These are phyloP conservation scores for Hemitrygon akajei DNA, from an alignment of 2,797 vertebrate genomes.

Conservation along the genomic window DNA sequence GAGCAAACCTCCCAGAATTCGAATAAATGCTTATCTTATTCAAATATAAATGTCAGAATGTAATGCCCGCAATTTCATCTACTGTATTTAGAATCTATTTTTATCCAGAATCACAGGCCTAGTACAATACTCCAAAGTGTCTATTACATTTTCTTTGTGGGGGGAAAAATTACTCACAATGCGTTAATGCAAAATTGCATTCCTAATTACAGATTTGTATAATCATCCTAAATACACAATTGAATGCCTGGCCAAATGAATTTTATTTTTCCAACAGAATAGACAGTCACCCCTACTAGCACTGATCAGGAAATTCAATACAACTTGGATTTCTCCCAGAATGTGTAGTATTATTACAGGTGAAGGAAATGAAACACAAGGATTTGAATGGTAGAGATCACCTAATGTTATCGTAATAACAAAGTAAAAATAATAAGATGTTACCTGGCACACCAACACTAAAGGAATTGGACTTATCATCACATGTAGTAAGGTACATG, in stretches of 20 bases:
- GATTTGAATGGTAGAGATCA: not conserved
- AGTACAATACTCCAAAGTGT: not conserved
- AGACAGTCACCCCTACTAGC: not conserved
- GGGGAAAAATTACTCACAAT: not conserved
- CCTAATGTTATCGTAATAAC: not conserved
- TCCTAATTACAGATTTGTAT: not conserved
- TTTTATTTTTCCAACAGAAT: not conserved
- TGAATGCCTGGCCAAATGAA: not conserved
- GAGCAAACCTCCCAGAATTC: not conserved
- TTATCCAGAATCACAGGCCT: not conserved
- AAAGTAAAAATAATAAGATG: not conserved
- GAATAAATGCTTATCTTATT: constrained; percentile 17
- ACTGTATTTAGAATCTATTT: constrained; percentile 8
- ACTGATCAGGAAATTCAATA: not conserved
- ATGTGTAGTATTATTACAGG: not conserved
- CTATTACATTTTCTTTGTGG: not conserved
- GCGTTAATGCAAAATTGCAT: not conserved
- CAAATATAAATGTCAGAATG: not conserved
- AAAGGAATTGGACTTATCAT: not conserved
- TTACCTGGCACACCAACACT: not conserved
- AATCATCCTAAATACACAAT: not conserved
- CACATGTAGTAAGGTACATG: too few species aligned
- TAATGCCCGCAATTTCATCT: not conserved
- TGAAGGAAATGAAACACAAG: not conserved
- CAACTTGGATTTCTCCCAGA: not conserved